phyloP scores from a whole-genome alignment of 2,797 vertebrate species.

The Melanotaenia maccullochi region DNA sequence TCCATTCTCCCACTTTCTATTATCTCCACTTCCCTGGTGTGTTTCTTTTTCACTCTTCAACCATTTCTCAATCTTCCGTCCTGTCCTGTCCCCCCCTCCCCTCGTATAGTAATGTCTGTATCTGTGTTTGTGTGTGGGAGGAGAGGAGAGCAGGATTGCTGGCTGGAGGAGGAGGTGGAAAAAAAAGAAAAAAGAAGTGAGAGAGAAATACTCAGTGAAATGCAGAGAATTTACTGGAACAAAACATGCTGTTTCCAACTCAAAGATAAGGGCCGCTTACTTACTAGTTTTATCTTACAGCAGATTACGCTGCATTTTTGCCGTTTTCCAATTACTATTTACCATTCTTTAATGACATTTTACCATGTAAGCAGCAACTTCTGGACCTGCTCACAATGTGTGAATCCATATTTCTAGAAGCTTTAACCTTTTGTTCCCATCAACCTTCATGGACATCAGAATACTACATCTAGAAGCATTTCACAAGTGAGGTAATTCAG shows the following conservation, averaged over 20 bases:
- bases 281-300: constrained; percentile 58
- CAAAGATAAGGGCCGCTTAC: constrained; percentile 71
- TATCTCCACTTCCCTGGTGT: constrained; percentile 32
- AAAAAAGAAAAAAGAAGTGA: constrained; percentile 45
- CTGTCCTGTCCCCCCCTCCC: constrained; percentile 8
- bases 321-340: constrained; percentile 2
- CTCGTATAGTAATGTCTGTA: constrained; percentile 58
- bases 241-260: constrained; percentile 71
- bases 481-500: background rate
- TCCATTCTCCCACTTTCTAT: constrained; percentile 33
- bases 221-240: constrained; percentile 68
- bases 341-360: constrained; percentile 5
- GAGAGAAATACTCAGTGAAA: constrained; percentile 39
- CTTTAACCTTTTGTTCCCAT: background rate
- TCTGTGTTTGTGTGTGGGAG: constrained; percentile 63
- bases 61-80: constrained; percentile 30
- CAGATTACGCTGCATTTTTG: constrained; percentile 53
- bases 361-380: constrained; percentile 4
- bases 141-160: constrained; percentile 66
- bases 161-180: constrained; percentile 67
- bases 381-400: constrained; percentile 9
- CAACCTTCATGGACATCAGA: background rate
- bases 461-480: background rate
- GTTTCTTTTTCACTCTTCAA: constrained; percentile 26
- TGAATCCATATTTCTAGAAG: background rate